Conservation (phyloP, 2,797 vertebrate genomes). For the Galaxias olidus region DNA sequence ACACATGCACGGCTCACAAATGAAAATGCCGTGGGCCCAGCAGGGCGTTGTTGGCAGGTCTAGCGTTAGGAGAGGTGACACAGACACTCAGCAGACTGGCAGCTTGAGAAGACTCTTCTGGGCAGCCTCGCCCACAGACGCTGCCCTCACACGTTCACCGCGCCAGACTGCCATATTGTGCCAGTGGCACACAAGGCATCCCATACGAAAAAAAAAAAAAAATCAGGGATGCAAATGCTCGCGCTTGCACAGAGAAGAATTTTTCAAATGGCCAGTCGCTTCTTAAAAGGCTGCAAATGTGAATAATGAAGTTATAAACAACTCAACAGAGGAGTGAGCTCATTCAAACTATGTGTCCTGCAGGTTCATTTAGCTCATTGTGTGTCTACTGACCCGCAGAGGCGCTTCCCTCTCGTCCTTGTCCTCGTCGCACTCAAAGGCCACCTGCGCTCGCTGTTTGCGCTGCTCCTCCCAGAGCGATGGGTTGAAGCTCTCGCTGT, state of each 20-base stretch:
- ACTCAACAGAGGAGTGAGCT: too few relatives aligned
- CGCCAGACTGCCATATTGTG: conserved; percentile 29
- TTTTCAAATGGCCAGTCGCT: too few relatives aligned
- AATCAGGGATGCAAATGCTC: neutral
- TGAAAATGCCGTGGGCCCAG: neutral
- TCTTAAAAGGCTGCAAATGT: too few relatives aligned
- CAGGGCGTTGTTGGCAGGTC: neutral
- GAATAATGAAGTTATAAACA: too few relatives aligned
- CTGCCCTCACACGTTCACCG: neutral
- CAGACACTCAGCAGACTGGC: conserved; percentile 12
- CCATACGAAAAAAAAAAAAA: neutral
- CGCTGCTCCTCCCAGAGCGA: conserved; percentile 97
- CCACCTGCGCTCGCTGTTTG: conserved; percentile 95
- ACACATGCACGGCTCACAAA: neutral
- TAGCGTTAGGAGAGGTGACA: neutral
- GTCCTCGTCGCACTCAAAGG: conserved; percentile 98
- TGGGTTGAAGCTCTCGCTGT: conserved; percentile 98
- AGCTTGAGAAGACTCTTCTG: conserved; percentile 25
- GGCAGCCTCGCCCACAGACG: neutral
- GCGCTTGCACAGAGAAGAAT: too few relatives aligned
- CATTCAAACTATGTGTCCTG: too few relatives aligned
- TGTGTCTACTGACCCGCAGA: conserved; percentile 80
- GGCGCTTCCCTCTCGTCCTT: conserved; percentile 94
- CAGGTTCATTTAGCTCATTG: neutral
- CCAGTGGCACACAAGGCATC: conserved; percentile 10